Evolutionary conservation across 1,140 invertebrate genomes (phyloP).

Genomic region (Armadillidium nasatum): DNA sequence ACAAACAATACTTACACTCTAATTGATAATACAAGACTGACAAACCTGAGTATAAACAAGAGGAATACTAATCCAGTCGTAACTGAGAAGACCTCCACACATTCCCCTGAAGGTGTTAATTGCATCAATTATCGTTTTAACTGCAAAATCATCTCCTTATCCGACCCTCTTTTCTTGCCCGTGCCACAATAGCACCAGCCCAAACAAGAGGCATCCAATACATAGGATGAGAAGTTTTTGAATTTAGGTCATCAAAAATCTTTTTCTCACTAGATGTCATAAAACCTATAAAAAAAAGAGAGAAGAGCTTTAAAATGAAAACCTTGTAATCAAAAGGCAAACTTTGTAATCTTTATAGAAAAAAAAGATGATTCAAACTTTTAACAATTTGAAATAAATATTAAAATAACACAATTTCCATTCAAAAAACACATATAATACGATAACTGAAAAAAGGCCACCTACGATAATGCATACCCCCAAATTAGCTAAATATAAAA

Average conservation of each 20-base stretch:
- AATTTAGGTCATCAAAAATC: slow-evolving; percentile 71
- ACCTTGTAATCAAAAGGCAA: too few relatives aligned
- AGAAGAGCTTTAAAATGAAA: too few relatives aligned
- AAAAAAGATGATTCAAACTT: too few relatives aligned
- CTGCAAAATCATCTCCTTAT: slow-evolving; percentile 58
- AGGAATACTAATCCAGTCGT: slow-evolving; percentile 60
- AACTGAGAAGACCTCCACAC: slow-evolving; percentile 55
- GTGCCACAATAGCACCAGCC: slow-evolving; percentile 55
- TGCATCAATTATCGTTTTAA: slow-evolving; percentile 55
- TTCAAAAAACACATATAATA: too few relatives aligned
- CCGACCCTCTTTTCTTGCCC: slow-evolving; percentile 57
- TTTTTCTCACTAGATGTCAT: slow-evolving; percentile 77
- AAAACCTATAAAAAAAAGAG: slow-evolving; percentile 56
- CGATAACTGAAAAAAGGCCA: too few relatives aligned
- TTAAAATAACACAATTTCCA: too few relatives aligned
- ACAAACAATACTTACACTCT: too few relatives aligned
- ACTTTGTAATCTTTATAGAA: too few relatives aligned
- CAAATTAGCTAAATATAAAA: too few relatives aligned
- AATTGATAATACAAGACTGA: not conserved
- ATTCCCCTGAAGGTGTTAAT: slow-evolving; percentile 52
- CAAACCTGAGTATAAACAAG: slow-evolving; percentile 58
- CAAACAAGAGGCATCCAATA: slow-evolving; percentile 83
- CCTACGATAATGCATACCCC: too few relatives aligned
- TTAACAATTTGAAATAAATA: too few relatives aligned
- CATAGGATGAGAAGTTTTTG: slow-evolving; percentile 79